Percentiles rank a stretch among this genome's conserved stretches.
Evolutionary conservation across 2,888 invertebrate genomes (phyloP).

Genomic region (Drosophila gaucha): DNA sequence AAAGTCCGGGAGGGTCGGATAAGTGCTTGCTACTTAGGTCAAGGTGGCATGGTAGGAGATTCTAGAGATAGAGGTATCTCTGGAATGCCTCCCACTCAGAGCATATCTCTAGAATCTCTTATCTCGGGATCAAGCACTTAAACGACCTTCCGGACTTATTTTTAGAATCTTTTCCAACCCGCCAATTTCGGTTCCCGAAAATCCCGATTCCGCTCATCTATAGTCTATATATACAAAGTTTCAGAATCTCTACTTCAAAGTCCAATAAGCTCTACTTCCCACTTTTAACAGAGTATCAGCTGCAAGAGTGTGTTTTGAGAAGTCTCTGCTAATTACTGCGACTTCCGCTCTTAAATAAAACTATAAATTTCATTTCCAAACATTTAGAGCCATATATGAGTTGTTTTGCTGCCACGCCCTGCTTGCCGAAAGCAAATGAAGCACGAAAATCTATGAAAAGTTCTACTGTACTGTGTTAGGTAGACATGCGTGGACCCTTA

Average conservation of each 20-base stretch:
- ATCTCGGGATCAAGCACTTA: too few relatives aligned
- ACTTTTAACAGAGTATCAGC: background rate
- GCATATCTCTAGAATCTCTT: too few relatives aligned
- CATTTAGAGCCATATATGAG: constrained; percentile 62
- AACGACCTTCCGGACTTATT: too few relatives aligned
- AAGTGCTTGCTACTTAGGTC: too few relatives aligned
- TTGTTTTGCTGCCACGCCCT: constrained; percentile 50
- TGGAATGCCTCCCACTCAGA: too few relatives aligned
- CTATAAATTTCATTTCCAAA: constrained; percentile 57
- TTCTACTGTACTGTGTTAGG: constrained; percentile 37
- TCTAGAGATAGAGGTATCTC: too few relatives aligned
- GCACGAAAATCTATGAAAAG: constrained; percentile 49
- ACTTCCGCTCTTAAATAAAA: constrained; percentile 54
- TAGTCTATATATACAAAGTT: background rate
- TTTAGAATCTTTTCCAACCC: too few relatives aligned
- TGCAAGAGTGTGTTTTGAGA: constrained; percentile 2
- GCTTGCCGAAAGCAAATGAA: constrained; percentile 46
- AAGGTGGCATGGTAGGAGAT: too few relatives aligned
- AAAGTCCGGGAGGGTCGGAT: too few relatives aligned
- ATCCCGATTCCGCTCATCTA: too few relatives aligned
- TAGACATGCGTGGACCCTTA: constrained; percentile 47
- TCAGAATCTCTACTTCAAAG: background rate
- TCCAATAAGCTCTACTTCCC: background rate
- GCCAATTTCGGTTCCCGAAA: too few relatives aligned
- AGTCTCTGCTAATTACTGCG: constrained; percentile 60